These are phyloP conservation scores for Criorhina ranunculi DNA, from an alignment of 2,888 invertebrate genomes.

Conservation along the genomic window DNA sequence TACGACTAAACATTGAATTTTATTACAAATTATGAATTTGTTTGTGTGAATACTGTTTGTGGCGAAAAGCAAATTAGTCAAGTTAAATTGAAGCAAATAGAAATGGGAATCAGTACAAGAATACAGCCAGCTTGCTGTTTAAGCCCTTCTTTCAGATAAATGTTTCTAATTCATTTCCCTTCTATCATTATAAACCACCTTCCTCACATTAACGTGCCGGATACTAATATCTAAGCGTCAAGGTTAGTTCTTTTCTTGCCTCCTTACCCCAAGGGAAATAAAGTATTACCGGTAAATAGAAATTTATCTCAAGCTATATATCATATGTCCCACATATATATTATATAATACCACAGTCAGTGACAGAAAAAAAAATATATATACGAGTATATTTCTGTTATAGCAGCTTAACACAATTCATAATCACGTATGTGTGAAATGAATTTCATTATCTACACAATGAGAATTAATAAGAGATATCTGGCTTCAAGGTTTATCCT, in stretches of 20 bases:
- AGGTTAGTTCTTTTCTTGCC: constrained; percentile 7
- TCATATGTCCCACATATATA: constrained; percentile 25
- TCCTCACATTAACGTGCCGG: constrained; percentile 24
- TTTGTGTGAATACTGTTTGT: background rate
- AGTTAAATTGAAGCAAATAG: no score
- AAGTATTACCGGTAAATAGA: constrained; percentile 24
- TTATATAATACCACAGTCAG: constrained; percentile 12
- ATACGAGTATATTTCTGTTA: background rate
- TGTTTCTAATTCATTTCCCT: background rate
- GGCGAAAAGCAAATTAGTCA: background rate
- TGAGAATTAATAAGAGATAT: background rate
- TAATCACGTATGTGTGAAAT: constrained; percentile 67
- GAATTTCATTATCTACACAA: constrained; percentile 50
- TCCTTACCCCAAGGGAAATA: constrained; percentile 18
- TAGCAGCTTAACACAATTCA: constrained; percentile 27
- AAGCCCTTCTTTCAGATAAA: no score
- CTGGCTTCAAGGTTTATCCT: background rate
- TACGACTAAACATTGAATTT: constrained; percentile 30
- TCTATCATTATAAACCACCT: constrained; percentile 1
- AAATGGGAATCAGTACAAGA: no score
- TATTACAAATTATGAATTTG: constrained; percentile 26
- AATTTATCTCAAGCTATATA: constrained; percentile 2
- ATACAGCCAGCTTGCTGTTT: no score
- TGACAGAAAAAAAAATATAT: background rate
- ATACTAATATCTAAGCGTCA: constrained; percentile 6